These are phyloP conservation scores for Augochlorella aurata DNA, from an alignment of 2,888 invertebrate genomes.

Conservation along the genomic window DNA sequence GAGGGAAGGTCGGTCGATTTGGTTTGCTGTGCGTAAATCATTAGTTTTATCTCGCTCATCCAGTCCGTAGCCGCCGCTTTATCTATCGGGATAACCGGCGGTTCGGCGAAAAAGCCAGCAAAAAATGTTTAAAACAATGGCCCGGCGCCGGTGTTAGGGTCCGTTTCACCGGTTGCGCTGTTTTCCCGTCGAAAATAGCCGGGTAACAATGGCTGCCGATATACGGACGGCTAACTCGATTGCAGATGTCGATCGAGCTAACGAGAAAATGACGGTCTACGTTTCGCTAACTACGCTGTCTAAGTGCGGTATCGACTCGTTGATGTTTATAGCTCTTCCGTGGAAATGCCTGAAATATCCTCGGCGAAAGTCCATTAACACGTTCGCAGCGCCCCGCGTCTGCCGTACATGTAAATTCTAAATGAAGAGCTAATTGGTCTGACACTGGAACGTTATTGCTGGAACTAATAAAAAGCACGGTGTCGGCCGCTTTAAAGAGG, in stretches of 20 bases:
- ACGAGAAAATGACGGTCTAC: constrained; percentile 50
- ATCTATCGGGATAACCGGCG: constrained; percentile 78
- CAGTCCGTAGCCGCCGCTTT: constrained; percentile 78
- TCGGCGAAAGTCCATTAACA: background rate
- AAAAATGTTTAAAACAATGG: constrained; percentile 75
- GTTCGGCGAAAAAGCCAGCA: constrained; percentile 72
- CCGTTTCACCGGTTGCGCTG: constrained; percentile 44
- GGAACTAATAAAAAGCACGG: no score
- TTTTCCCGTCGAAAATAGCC: constrained; percentile 53
- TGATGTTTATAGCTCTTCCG: background rate
- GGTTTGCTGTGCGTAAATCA: constrained; percentile 76
- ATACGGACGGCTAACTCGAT: constrained; percentile 44
- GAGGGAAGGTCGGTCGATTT: constrained; percentile 43
- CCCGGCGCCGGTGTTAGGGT: constrained; percentile 56
- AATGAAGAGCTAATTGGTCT: background rate
- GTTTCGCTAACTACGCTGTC: constrained; percentile 16
- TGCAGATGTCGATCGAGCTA: constrained; percentile 45
- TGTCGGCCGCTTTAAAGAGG: no score
- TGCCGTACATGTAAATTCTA: background rate
- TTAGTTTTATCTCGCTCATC: constrained; percentile 80
- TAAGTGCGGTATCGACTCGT: constrained; percentile 35
- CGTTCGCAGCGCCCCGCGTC: background rate
- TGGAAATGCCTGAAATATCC: background rate
- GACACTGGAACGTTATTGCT: background rate
- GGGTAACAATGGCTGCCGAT: constrained; percentile 48